phyloP scores from a whole-genome alignment of 2,797 vertebrate species.

The Sebastiscus albofasciatus region DNA sequence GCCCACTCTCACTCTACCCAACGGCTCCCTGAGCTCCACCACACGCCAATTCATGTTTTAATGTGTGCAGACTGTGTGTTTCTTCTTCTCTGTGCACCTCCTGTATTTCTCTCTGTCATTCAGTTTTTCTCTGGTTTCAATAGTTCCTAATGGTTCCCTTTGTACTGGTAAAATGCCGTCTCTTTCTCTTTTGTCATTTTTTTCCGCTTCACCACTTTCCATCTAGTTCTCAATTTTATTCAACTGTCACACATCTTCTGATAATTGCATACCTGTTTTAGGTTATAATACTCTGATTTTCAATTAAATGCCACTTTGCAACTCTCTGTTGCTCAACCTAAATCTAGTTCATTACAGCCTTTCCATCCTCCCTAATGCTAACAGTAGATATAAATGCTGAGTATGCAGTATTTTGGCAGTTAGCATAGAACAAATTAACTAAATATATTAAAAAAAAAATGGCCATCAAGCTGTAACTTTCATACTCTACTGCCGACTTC shows the following conservation, averaged over 20 bases:
- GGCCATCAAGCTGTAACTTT: background rate
- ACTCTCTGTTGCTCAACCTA: background rate
- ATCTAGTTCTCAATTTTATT: background rate
- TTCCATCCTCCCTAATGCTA: background rate
- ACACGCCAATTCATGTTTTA: slow-evolving; percentile 66
- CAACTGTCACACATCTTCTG: background rate
- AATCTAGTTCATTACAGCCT: background rate
- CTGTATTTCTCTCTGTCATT: background rate
- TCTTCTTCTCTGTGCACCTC: slow-evolving; percentile 13
- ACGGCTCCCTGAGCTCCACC: slow-evolving; percentile 48
- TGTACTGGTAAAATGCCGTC: background rate
- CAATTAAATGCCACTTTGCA: background rate
- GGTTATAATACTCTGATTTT: background rate
- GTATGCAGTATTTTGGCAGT: background rate
- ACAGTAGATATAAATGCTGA: background rate
- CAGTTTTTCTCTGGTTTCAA: background rate
- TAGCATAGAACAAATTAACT: background rate
- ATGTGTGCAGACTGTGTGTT: background rate
- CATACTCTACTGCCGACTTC: background rate
- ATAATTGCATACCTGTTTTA: background rate
- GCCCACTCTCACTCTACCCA: slow-evolving; percentile 46
- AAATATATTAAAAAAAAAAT: background rate
- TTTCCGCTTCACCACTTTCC: background rate
- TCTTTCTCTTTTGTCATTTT: background rate
- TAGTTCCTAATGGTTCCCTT: background rate